Evolutionary conservation across 2,888 invertebrate species (phyloP), one percentile per base, ranked within the genome.

Genomic region (Noctua fimbriata): DNA sequence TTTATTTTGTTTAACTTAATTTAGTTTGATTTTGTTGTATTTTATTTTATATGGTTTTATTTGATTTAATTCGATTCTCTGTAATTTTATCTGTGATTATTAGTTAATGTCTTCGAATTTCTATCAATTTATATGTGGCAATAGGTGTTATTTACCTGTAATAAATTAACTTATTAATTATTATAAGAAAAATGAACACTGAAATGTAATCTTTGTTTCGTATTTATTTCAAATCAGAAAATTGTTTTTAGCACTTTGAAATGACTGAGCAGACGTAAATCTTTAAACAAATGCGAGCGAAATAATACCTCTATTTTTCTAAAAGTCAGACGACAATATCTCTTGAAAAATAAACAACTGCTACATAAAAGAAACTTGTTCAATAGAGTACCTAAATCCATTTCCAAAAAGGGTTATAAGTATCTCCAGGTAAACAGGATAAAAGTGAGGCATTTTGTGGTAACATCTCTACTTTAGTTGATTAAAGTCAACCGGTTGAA

Each of bases 301-400:
- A 41, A 73, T 78, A 67, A 73, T 71, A 60, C 49, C 44, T 58
- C 44, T 67, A 77, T 77, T 80, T 84, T 73, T 80, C 71, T 47
- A 12, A 69, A 69, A 76, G 58, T 41, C 87, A 75, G 79, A 76
- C 66, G 66, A 67, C 69, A 60, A 65, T 69, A 65, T 69, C 76
- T 79, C 69, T 55, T 78, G 65, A 47, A 77, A 77, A 82, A 81
- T 84, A 88, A 77, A 82, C 66, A 78, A 79, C 21, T 41, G 69
- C 73, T 70, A 73, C 66, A 74, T 78, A 76, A 82, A 76, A 86
- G 55, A 78, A 76, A 79, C 79, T 82, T 78, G 69, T 88, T 86
- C 71, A 73, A 81, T 78, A 78, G 79, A 86, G 83, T 87, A 79
- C 69, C 73, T 67, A 63, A 79, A 88, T 82, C 73, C 71, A 80